Base-by-base conservation (phyloP, 1,140 invertebrate species). In the Rhopalosiphum maidis region DNA sequence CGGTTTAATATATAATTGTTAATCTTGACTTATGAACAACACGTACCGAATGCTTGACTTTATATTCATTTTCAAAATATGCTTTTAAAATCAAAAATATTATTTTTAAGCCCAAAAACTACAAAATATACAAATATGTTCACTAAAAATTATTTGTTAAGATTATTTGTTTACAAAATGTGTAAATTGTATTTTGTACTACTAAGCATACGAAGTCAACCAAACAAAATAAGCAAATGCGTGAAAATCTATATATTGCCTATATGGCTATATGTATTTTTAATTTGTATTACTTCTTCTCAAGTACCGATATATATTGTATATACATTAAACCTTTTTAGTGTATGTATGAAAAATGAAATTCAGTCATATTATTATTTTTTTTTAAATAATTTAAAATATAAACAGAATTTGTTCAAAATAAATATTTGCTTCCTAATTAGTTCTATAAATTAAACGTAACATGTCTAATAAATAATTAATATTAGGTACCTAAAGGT, bases 391-490 rank as follows among this genome's bases (percentile, higher is more conserved):
- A 68, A 15, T 68, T 68, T 68, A 68, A 30, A n/a, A 5, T n/a
- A n/a, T n/a, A 18, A n/a, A 77, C n/a, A 18, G 11, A 77, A 77
- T 5, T 77, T n/a, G 30, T 3, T 0, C 60, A 68, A n/a, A n/a
- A n/a, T n/a, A 35, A 15, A 35, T n/a, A 77, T 77, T 22, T 77
- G 60, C 11, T 77, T 60, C 30, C 55, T 60, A 60, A 15, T n/a
- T 35, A 18, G 15, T 18, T 77, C 15, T 43, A 23, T 11, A 43
- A 23, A 23, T 43, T 43, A 1, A n/a, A 18, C 23, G 30, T 90
- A 68, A 90, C 37, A 21, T 46, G 55, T 90, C 5, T 60, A 43
- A 90, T 90, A 8, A 43, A 60, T 90, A 90, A 54, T 25, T 90
- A n/a, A 43, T 43, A 46, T 1, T 6, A 43, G 23, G 37, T 0